phyloP scores from a whole-genome alignment of 2,797 vertebrate species.

The Enteromius treurensis region DNA sequence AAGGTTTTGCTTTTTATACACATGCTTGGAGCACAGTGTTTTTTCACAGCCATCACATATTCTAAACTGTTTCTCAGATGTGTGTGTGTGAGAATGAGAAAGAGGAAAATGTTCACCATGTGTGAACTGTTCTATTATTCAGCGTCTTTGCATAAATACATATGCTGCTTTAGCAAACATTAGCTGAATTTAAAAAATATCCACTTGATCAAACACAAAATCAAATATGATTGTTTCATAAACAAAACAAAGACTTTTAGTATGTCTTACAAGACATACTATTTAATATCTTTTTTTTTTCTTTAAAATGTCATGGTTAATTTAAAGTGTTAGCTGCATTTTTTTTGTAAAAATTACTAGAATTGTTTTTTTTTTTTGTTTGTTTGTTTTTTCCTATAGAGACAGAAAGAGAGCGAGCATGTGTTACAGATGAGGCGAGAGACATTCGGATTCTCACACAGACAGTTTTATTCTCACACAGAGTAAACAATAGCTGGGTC shows the following conservation, averaged over 20 bases:
- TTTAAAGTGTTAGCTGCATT: background rate
- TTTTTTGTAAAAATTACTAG: background rate
- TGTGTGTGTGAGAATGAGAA: background rate
- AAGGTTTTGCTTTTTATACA: slow-evolving; percentile 12
- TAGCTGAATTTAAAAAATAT: slow-evolving; percentile 24
- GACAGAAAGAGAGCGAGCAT: too few relatives aligned
- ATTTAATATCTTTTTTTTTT: background rate
- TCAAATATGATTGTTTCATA: background rate
- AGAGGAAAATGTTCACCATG: background rate
- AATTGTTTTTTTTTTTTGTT: background rate
- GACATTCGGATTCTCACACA: too few relatives aligned
- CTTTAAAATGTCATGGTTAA: background rate
- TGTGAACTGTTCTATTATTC: slow-evolving; percentile 44
- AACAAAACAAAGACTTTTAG: background rate
- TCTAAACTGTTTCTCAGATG: too few relatives aligned
- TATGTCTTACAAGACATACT: background rate
- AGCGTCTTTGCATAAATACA: slow-evolving; percentile 33
- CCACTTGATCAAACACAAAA: background rate
- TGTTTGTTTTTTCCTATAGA: background rate
- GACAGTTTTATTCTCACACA: too few relatives aligned
- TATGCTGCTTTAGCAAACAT: slow-evolving; percentile 27
- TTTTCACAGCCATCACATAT: slow-evolving; percentile 17
- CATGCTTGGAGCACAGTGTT: background rate
- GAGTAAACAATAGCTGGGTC: too few relatives aligned
- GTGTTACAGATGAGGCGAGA: too few relatives aligned